Evolutionary conservation across 2,113 vertebrate genomes (phyloP).

Genomic region (Cygnus buccinator): DNA sequence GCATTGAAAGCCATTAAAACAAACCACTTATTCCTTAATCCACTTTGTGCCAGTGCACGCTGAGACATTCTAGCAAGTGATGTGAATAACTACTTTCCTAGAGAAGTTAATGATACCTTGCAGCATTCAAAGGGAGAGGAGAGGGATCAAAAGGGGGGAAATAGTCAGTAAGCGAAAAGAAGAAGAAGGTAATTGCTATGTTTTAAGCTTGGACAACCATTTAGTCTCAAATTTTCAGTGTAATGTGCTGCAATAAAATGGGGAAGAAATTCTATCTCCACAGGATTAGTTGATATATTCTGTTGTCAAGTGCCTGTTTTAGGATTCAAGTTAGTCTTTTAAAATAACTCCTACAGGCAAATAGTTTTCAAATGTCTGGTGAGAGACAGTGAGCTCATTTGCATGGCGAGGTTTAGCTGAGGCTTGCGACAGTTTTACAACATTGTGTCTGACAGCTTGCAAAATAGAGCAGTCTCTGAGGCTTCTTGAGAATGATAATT

Average conservation of each 20-base stretch:
- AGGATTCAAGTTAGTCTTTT: not conserved
- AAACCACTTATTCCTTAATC: not conserved
- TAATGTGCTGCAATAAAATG: not conserved
- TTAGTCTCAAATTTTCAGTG: not conserved
- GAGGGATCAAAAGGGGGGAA: not conserved
- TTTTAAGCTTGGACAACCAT: not conserved
- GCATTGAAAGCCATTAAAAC: not conserved
- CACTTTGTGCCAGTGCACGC: not conserved
- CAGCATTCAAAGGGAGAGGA: not conserved
- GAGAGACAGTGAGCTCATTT: not conserved
- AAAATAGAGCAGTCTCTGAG: slow-evolving; percentile 10
- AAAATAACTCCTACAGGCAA: not conserved
- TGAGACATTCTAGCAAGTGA: not conserved
- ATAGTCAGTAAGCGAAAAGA: not conserved
- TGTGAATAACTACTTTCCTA: not conserved
- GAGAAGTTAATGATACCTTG: not conserved
- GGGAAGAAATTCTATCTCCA: not conserved
- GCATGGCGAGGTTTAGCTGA: not conserved
- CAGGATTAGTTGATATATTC: not conserved
- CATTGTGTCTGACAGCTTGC: not conserved
- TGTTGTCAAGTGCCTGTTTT: not conserved
- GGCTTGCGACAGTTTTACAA: not conserved
- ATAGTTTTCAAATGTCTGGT: not conserved
- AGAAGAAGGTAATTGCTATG: not conserved
- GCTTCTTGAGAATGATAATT: slow-evolving; percentile 8